Evolutionary conservation across 2,797 vertebrate genomes (phyloP).

Genomic region (Diglossa cyanea): DNA sequence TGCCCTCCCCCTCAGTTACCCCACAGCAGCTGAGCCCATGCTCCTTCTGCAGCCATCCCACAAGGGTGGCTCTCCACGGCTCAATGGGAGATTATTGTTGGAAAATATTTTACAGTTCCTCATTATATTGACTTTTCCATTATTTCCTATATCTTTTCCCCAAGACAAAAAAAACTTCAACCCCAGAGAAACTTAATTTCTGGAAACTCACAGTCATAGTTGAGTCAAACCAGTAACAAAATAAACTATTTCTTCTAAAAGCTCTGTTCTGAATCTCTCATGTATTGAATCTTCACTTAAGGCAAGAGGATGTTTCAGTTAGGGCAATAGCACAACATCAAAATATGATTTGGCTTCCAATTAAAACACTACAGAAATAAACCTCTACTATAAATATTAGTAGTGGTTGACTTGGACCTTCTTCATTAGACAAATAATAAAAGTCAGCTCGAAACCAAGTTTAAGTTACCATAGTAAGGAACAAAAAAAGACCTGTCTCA

Average conservation of each 20-base stretch:
- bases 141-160: background rate
- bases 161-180: background rate
- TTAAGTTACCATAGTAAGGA: background rate
- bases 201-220: background rate
- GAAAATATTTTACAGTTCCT: background rate
- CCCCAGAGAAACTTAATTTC: background rate
- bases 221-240: background rate
- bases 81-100: background rate
- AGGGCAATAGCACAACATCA: background rate
- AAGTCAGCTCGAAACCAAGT: background rate
- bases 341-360: background rate
- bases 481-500: accelerated
- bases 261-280: background rate
- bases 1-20: background rate
- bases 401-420: background rate
- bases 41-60: background rate
- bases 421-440: background rate
- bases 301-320: background rate
- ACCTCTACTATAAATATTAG: background rate
- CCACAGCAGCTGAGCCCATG: accelerated
- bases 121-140: background rate
- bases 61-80: no score
- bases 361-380: background rate
- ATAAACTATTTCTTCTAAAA: background rate
- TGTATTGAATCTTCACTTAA: background rate